phyloP scores from a whole-genome alignment of 1,140 invertebrate genomes.

The Psix sp. region DNA sequence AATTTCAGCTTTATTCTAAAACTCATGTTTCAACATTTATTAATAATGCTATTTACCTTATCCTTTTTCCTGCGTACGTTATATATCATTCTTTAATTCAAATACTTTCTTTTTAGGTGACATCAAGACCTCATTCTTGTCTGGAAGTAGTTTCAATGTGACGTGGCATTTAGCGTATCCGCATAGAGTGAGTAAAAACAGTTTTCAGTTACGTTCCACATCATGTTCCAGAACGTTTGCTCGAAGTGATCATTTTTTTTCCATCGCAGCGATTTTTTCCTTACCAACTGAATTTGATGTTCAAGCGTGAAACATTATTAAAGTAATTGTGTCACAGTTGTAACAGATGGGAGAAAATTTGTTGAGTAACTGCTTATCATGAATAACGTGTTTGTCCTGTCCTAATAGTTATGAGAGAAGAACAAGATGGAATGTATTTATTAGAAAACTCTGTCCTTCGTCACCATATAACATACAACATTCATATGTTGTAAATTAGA shows the following conservation, averaged over 20 bases:
- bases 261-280: conserved; percentile 10
- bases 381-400: conserved; percentile 21
- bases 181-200: conserved; percentile 85
- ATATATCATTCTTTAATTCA: conserved; percentile 46
- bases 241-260: conserved; percentile 12
- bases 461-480: too few relatives aligned
- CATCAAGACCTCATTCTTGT: conserved; percentile 87
- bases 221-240: conserved; percentile 18
- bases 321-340: conserved; percentile 23
- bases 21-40: neutral
- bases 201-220: conserved; percentile 22
- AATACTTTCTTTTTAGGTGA: conserved; percentile 80
- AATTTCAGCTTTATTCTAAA: too few relatives aligned
- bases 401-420: too few relatives aligned
- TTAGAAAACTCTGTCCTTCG: too few relatives aligned
- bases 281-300: conserved; percentile 6
- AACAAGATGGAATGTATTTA: too few relatives aligned
- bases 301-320: conserved; percentile 24
- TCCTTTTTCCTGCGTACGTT: conserved; percentile 11
- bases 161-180: conserved; percentile 97
- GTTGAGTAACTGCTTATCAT: conserved; percentile 28
- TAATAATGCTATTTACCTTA: conserved; percentile 3
- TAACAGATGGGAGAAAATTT: conserved; percentile 30
- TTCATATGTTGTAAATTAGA: too few relatives aligned
- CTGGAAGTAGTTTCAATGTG: conserved; percentile 90